Evolutionary conservation across 2,113 vertebrate species (phyloP).

Genomic region (Tricholaema leucomelas): DNA sequence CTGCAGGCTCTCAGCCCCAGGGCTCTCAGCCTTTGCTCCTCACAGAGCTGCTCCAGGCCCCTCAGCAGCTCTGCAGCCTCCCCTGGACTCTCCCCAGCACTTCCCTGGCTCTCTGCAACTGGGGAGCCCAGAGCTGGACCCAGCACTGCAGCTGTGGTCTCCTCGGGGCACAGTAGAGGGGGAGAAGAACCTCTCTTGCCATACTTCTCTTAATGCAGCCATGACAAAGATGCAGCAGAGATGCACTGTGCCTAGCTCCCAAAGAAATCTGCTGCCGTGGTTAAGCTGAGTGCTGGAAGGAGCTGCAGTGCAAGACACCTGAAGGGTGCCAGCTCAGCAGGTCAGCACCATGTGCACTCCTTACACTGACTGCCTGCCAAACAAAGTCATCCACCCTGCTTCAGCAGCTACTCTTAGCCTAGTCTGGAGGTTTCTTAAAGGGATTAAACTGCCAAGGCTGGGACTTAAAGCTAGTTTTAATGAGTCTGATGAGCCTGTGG

Average conservation of each 20-base stretch:
- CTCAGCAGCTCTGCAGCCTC: too few species aligned
- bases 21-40: too few species aligned
- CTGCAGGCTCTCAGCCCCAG: too few species aligned
- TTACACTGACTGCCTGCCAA: background rate
- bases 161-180: too few species aligned
- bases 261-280: background rate
- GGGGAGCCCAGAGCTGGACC: too few species aligned
- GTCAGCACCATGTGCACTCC: rapidly evolving
- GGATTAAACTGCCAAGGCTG: conserved; percentile 46
- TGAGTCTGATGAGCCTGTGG: conserved; percentile 53
- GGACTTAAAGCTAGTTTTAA: conserved; percentile 52
- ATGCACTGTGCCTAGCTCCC: background rate
- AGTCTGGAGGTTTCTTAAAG: conserved; percentile 28
- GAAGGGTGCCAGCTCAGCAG: background rate
- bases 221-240: background rate
- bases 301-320: background rate
- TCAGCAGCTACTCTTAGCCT: background rate
- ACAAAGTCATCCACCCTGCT: background rate
- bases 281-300: background rate
- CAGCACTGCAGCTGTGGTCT: too few species aligned
- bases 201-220: too few species aligned
- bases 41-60: too few species aligned
- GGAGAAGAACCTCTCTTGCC: too few species aligned
- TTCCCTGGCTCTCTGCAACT: too few species aligned
- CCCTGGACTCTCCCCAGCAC: too few species aligned